These are phyloP conservation scores for Phoeniculus purpureus DNA, from an alignment of 2,797 vertebrate species.

Conservation along the genomic window DNA sequence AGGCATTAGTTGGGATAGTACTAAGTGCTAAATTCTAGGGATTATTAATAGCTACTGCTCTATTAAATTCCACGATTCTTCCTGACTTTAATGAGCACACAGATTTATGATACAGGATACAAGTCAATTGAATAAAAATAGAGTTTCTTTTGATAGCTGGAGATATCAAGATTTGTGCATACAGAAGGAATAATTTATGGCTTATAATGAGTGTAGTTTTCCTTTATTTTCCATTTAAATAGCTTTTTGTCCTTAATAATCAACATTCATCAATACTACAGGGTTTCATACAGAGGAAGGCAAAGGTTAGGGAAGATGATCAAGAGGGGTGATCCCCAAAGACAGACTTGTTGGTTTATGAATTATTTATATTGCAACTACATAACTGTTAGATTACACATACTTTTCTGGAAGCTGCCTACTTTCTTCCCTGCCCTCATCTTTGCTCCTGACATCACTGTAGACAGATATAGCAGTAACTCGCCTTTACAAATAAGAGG, in stretches of 20 bases:
- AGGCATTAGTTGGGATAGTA: not conserved
- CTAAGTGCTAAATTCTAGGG: not conserved
- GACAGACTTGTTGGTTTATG: not conserved
- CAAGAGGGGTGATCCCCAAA: not conserved
- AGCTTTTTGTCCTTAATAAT: not conserved
- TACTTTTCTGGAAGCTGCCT: not conserved
- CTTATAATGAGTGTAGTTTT: not conserved
- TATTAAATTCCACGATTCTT: not conserved
- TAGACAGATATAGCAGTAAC: not conserved
- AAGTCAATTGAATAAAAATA: constrained; percentile 1
- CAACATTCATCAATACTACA: not conserved
- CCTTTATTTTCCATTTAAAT: not conserved
- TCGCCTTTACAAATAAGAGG: not conserved
- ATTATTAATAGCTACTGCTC: not conserved
- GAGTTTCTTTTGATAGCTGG: not conserved
- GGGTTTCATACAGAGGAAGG: not conserved
- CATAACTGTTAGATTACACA: not conserved
- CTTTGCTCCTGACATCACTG: not conserved
- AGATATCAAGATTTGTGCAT: not conserved
- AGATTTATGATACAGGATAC: not conserved
- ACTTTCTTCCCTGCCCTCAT: not conserved
- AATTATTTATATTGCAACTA: not conserved
- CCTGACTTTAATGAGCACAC: not conserved
- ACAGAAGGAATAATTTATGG: not conserved
- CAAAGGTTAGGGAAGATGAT: not conserved